Evolutionary conservation across 2,797 vertebrate genomes (phyloP).

Genomic region (Anguilla marmorata): DNA sequence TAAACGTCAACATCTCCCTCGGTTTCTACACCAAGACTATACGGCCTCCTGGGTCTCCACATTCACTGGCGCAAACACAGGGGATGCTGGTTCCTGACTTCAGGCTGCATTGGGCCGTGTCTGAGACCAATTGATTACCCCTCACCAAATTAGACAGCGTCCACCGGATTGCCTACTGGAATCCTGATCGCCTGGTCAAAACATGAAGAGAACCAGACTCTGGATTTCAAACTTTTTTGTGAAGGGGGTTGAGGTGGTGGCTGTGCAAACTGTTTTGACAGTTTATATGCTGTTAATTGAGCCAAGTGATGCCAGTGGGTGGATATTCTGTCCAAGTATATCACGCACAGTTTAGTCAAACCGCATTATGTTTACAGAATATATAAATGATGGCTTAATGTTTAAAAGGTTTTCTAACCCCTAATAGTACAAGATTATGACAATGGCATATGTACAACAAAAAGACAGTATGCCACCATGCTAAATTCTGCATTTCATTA

Average conservation of each 20-base stretch:
- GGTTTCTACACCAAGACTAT: constrained; percentile 23
- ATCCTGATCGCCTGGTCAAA: neutral
- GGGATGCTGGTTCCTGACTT: constrained; percentile 32
- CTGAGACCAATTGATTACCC: constrained; percentile 38
- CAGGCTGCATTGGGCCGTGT: constrained; percentile 30
- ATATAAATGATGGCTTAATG: neutral
- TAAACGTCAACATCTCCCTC: constrained; percentile 37
- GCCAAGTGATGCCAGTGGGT: neutral
- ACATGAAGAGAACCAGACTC: neutral
- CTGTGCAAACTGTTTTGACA: constrained; percentile 12
- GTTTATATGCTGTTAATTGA: constrained; percentile 3
- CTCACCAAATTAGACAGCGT: constrained; percentile 27
- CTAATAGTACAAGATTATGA: neutral
- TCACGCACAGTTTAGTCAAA: constrained; percentile 23
- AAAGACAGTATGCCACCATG: neutral
- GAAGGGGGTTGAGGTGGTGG: neutral
- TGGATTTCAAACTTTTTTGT: neutral
- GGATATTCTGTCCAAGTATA: neutral
- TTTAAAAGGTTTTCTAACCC: constrained; percentile 4
- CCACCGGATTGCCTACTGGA: neutral
- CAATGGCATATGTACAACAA: neutral
- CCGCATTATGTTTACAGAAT: neutral
- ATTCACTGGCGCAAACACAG: constrained; percentile 34
- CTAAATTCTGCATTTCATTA: neutral
- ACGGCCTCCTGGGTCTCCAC: constrained; percentile 5